phyloP scores from a whole-genome alignment of 2,113 vertebrate genomes.

The Pteropus alecto region DNA sequence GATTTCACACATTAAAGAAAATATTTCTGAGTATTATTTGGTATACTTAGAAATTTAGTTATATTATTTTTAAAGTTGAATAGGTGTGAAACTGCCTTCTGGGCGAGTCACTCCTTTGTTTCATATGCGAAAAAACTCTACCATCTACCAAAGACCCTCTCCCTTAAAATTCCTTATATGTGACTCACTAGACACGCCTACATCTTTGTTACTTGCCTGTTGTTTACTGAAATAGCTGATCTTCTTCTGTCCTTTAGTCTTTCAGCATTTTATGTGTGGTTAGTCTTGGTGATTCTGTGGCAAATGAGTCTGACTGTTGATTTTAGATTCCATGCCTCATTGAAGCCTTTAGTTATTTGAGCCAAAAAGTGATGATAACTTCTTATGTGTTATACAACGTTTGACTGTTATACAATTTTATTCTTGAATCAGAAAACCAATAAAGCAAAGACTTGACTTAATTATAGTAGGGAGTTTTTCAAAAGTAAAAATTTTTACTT shows the following conservation, averaged over 20 bases:
- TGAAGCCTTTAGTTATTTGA: conserved; percentile 18
- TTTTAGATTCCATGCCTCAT: conserved; percentile 52
- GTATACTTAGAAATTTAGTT: background rate
- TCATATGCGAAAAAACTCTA: background rate
- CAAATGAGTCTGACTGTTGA: conserved; percentile 7
- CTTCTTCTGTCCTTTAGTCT: background rate
- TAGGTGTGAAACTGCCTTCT: background rate
- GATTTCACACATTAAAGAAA: conserved; percentile 32
- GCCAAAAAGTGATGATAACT: conserved; percentile 7
- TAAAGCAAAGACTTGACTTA: background rate
- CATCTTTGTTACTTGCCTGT: background rate
- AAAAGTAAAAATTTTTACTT: background rate
- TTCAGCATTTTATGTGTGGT: conserved; percentile 23
- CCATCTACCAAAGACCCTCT: background rate
- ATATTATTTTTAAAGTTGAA: background rate
- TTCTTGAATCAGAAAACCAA: background rate
- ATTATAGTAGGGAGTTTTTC: background rate
- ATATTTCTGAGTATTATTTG: conserved; percentile 9
- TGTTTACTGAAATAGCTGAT: background rate
- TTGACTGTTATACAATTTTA: background rate
- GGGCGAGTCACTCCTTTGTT: background rate
- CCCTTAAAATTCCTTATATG: background rate
- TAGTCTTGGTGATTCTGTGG: background rate
- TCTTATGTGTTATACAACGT: background rate
- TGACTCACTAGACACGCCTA: background rate